phyloP scores from a whole-genome alignment of 2,888 invertebrate genomes.

The Amorpha juglandis region DNA sequence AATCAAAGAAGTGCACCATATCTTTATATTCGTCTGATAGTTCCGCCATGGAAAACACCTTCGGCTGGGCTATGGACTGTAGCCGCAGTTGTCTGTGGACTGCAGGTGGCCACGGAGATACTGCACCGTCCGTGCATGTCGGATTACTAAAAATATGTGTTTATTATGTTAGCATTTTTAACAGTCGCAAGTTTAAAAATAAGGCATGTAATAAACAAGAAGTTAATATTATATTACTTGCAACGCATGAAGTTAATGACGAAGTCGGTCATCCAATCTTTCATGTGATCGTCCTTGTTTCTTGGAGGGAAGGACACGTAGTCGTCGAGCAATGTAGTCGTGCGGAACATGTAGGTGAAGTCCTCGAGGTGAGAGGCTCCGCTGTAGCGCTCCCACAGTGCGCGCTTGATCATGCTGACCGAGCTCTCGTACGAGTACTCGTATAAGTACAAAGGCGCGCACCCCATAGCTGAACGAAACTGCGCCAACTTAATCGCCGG shows the following conservation, averaged over 20 bases:
- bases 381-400: slow-evolving; percentile 44
- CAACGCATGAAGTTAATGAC: slow-evolving; percentile 41
- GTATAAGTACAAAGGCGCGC: slow-evolving; percentile 70
- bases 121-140: slow-evolving; percentile 22
- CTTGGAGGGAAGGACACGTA: slow-evolving; percentile 32
- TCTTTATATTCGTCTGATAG: slow-evolving; percentile 32
- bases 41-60: slow-evolving; percentile 9
- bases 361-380: slow-evolving; percentile 72
- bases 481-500: slow-evolving; percentile 39
- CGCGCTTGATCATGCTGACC: slow-evolving; percentile 62
- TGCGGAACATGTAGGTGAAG: slow-evolving; percentile 64
- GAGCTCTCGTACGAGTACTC: slow-evolving; percentile 70
- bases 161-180: neutral
- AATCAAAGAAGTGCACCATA: slow-evolving; percentile 38
- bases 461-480: slow-evolving; percentile 30
- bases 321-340: slow-evolving; percentile 32
- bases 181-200: neutral
- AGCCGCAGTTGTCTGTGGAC: neutral
- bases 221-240: slow-evolving; percentile 35
- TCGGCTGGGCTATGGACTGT: slow-evolving; percentile 13
- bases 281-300: slow-evolving; percentile 40
- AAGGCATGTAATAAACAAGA: neutral
- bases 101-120: slow-evolving; percentile 27
- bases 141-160: slow-evolving; percentile 24
- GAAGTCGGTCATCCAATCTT: slow-evolving; percentile 38